Conservation (phyloP, 92 coral and sea anemone species). For the Meandrina meandrites region DNA sequence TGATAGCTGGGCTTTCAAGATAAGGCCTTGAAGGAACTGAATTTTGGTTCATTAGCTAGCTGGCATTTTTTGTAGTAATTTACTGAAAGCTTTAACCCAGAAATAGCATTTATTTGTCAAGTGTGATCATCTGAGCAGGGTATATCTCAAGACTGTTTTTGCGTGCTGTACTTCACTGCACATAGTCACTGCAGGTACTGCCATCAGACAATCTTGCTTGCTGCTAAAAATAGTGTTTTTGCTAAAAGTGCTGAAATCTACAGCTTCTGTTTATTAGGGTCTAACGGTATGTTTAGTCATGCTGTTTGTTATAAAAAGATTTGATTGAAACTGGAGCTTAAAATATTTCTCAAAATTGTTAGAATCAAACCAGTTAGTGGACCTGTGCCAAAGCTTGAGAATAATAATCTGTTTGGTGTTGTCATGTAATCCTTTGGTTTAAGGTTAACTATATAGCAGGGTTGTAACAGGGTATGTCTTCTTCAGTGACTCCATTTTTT, state of each 20-base stretch:
- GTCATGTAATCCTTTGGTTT: background rate
- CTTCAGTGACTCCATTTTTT: too few species aligned
- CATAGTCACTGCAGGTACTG: too few species aligned
- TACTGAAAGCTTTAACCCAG: background rate
- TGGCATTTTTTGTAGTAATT: background rate
- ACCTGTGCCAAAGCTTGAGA: background rate
- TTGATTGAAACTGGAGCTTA: too few species aligned
- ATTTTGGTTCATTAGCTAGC: background rate
- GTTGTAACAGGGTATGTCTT: too few species aligned
- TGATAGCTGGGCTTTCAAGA: background rate
- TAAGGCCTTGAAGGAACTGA: background rate
- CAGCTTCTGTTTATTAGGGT: background rate
- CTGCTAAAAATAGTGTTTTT: background rate
- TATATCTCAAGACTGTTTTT: too few species aligned
- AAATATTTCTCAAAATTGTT: background rate
- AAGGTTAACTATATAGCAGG: too few species aligned
- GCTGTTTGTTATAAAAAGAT: background rate
- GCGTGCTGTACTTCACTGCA: too few species aligned
- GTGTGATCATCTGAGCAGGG: background rate
- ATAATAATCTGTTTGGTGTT: background rate
- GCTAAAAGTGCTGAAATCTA: background rate
- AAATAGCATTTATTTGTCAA: background rate
- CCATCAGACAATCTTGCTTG: background rate
- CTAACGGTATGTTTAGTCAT: background rate
- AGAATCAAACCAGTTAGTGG: background rate